Evolutionary conservation across 2,113 vertebrate species (phyloP).

Genomic region (Podarcis raffonei): DNA sequence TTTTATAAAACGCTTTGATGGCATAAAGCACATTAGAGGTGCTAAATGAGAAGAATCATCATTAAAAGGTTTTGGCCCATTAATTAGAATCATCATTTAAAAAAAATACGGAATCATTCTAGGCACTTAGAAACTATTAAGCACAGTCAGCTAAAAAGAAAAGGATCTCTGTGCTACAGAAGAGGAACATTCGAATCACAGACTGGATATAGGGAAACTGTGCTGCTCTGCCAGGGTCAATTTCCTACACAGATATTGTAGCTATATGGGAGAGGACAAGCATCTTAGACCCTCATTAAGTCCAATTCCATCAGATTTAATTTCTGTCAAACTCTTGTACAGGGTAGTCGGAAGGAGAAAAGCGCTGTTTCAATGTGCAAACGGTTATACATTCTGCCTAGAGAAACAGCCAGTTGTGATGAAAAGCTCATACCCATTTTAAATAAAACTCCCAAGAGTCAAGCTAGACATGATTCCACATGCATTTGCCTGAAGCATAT

Average conservation of each 20-base stretch:
- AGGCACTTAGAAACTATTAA: background rate
- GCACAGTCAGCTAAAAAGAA: background rate
- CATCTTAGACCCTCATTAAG: background rate
- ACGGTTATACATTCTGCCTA: background rate
- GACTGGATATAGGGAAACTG: background rate
- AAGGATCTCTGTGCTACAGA: background rate
- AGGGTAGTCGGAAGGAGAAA: too few relatives aligned
- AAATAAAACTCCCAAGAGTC: too few relatives aligned
- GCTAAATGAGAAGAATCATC: background rate
- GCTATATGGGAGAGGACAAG: background rate
- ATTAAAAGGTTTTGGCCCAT: background rate
- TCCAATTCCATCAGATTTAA: background rate
- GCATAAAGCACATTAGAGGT: background rate
- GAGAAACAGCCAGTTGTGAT: background rate
- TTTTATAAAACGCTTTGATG: background rate
- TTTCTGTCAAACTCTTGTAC: too few relatives aligned
- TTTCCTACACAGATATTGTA: background rate
- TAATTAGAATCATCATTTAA: slow-evolving; percentile 5
- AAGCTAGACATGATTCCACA: too few relatives aligned
- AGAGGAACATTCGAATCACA: background rate
- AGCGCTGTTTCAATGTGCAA: background rate
- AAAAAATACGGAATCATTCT: background rate
- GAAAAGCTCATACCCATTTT: background rate
- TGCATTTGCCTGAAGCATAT: background rate
- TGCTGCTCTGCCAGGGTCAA: background rate